A percentile compares a stretch with the other conserved stretches of the same genome.
Evolutionary conservation across 1,140 invertebrate genomes (phyloP).

Genomic region (Chymomyza costata): DNA sequence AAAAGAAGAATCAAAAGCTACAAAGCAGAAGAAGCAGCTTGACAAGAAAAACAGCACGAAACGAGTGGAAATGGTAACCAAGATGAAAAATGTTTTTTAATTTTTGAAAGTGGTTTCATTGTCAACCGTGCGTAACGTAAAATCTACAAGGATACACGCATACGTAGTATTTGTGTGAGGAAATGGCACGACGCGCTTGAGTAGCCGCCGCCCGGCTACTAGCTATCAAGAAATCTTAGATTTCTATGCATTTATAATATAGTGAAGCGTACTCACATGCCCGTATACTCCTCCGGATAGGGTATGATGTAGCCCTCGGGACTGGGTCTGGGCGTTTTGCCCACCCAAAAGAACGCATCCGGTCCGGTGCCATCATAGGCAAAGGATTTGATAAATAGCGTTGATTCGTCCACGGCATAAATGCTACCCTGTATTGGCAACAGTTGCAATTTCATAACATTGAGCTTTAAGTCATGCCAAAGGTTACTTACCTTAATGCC

Average conservation of each 20-base stretch:
- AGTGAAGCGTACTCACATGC: conserved; percentile 79
- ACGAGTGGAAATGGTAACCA: conserved; percentile 55
- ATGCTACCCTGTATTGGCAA: conserved; percentile 81
- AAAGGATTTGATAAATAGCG: conserved; percentile 90
- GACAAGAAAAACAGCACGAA: conserved; percentile 38
- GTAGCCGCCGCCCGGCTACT: conserved; percentile 36
- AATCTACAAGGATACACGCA: conserved; percentile 54
- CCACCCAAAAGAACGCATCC: conserved; percentile 92
- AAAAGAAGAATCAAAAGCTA: conserved; percentile 21
- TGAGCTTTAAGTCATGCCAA: neutral
- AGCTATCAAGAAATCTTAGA: conserved; percentile 3
- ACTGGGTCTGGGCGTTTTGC: conserved; percentile 83
- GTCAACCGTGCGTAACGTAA: conserved; percentile 74
- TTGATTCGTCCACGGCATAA: conserved; percentile 91
- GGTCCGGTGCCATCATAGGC: conserved; percentile 90
- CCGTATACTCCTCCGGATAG: conserved; percentile 87
- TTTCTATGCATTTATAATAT: conserved; percentile 20
- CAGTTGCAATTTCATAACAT: neutral
- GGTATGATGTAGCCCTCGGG: conserved; percentile 89
- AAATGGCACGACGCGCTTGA: conserved; percentile 65
- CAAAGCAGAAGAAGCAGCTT: conserved; percentile 34
- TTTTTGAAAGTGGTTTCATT: conserved; percentile 75
- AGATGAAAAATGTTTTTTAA: conserved; percentile 75
- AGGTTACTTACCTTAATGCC: conserved; percentile 78
- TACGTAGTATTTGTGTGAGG: conserved; percentile 16